phyloP scores from a whole-genome alignment of 2,888 invertebrate genomes.

The Pachymerium ferrugineum region DNA sequence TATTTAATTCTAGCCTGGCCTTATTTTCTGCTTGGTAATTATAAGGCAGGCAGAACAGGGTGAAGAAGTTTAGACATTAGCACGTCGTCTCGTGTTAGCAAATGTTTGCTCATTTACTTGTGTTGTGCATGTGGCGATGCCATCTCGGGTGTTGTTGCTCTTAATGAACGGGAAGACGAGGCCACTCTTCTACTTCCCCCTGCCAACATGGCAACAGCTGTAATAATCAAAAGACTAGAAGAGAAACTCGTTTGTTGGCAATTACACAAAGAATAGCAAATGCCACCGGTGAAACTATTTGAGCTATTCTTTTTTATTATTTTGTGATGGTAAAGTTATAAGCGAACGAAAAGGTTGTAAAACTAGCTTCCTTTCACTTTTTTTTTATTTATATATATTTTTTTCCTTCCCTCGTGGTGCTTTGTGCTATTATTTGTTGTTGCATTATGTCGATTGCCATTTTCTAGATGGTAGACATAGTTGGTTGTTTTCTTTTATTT shows the following conservation, averaged over 20 bases:
- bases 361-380: not conserved
- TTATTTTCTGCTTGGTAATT: not conserved
- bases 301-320: not conserved
- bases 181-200: not conserved
- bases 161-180: not conserved
- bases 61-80: slow-evolving; percentile 8
- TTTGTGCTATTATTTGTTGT: not conserved
- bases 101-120: not conserved
- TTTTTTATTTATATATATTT: no score
- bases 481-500: not conserved
- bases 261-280: no score
- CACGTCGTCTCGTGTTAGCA: not conserved
- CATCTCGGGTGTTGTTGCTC: slow-evolving; percentile 7
- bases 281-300: not conserved
- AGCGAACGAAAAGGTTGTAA: not conserved
- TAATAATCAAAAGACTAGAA: not conserved
- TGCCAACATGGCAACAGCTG: slow-evolving; percentile 13
- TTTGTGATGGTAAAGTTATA: not conserved
- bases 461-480: not conserved
- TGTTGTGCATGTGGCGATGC: slow-evolving; percentile 6
- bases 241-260: no score
- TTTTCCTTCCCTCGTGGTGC: no score
- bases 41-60: not conserved
- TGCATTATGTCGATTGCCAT: slow-evolving; percentile 1
- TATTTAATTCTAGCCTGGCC: not conserved